Percentiles rank a stretch among this genome's conserved stretches.
phyloP scores from a whole-genome alignment of 2,797 vertebrate genomes.

The Cuniculus paca region DNA sequence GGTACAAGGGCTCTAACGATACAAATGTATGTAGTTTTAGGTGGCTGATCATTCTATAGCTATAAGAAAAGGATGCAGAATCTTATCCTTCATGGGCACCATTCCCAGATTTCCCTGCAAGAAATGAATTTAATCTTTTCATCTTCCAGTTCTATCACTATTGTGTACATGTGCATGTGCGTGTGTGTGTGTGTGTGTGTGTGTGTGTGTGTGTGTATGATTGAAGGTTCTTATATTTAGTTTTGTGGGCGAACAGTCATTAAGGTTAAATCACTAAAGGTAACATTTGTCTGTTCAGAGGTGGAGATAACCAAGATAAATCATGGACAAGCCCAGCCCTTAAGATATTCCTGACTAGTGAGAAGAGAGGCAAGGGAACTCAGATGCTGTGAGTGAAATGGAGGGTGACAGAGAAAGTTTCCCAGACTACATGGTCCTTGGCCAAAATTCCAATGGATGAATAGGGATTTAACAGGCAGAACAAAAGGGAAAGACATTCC shows the following conservation, averaged over 20 bases:
- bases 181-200: background rate
- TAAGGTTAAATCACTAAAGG: slow-evolving; percentile 44
- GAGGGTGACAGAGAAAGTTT: background rate
- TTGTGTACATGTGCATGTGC: background rate
- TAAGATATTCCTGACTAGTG: background rate
- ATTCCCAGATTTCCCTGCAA: background rate
- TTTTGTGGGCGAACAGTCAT: slow-evolving; percentile 26
- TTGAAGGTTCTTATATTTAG: slow-evolving; percentile 25
- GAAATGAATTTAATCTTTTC: background rate
- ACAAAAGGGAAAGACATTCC: background rate
- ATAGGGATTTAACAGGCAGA: background rate
- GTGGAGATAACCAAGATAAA: slow-evolving; percentile 32
- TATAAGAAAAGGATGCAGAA: background rate
- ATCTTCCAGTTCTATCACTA: background rate
- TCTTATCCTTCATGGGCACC: background rate
- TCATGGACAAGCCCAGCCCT: background rate
- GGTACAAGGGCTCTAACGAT: background rate
- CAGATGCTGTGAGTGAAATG: background rate
- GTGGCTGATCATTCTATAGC: background rate
- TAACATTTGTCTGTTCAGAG: slow-evolving; percentile 23
- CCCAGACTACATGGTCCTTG: background rate
- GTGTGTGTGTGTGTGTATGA: background rate
- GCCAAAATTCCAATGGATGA: background rate
- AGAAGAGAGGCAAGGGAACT: background rate
- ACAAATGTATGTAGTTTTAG: background rate